Conservation (phyloP, 2,888 invertebrate species). For the Myathropa florea region DNA sequence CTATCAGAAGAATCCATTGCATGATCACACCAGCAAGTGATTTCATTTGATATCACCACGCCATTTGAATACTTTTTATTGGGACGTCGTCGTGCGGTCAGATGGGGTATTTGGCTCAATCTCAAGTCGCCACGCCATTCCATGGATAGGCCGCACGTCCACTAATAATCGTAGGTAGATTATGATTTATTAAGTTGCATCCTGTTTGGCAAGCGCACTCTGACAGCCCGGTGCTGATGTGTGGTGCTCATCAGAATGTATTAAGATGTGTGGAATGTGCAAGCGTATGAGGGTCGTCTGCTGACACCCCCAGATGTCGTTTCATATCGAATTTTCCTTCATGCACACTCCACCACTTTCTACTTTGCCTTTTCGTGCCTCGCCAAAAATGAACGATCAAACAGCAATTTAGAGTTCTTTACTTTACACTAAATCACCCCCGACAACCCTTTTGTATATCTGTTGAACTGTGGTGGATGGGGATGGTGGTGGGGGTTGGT, state of each 20-base stretch:
- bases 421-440: constrained; percentile 69
- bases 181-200: constrained; percentile 71
- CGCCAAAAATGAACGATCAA: constrained; percentile 65
- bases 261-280: constrained; percentile 60
- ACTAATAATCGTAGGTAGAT: constrained; percentile 70
- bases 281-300: constrained; percentile 38
- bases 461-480: neutral
- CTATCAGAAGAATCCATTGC: constrained; percentile 70
- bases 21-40: constrained; percentile 68
- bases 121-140: constrained; percentile 13
- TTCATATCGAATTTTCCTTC: constrained; percentile 7
- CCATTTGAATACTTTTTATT: constrained; percentile 54
- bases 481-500: neutral
- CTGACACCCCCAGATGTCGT: constrained; percentile 32
- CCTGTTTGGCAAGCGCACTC: constrained; percentile 66
- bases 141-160: neutral
- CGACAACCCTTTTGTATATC: constrained; percentile 65
- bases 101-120: constrained; percentile 23
- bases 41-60: constrained; percentile 61
- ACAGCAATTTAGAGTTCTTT: constrained; percentile 70
- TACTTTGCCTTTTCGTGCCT: constrained; percentile 11
- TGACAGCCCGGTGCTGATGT: constrained; percentile 40
- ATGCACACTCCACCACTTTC: neutral
- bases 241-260: constrained; percentile 56
- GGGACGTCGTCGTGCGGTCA: neutral